Evolutionary conservation across 2,113 vertebrate species (phyloP).

Genomic region (Oreochromis tanganicae): DNA sequence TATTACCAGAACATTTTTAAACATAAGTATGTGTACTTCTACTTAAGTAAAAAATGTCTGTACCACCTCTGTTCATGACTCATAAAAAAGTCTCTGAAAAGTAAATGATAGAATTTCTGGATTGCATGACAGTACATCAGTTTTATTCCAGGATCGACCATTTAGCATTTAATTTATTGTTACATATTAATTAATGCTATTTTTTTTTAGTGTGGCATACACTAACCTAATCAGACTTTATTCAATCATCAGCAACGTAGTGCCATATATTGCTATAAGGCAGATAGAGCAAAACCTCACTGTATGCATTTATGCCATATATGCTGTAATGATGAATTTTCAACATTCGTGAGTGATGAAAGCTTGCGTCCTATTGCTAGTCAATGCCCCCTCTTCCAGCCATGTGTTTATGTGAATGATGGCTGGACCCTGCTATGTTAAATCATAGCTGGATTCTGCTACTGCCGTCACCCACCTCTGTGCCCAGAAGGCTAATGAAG

Average conservation of each 20-base stretch:
- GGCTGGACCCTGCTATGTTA: conserved; percentile 9
- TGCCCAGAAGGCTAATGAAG: conserved; percentile 33
- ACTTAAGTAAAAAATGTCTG: too few species aligned
- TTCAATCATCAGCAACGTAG: neutral
- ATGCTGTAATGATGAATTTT: conserved; percentile 19
- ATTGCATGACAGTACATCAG: neutral
- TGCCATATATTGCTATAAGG: neutral
- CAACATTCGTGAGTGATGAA: neutral
- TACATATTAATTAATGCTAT: neutral
- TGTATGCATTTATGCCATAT: neutral
- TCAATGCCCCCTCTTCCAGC: neutral
- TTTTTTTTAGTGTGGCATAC: neutral
- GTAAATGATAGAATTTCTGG: neutral
- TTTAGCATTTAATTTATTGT: neutral
- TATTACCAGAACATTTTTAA: too few species aligned
- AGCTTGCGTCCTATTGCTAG: neutral
- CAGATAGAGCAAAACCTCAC: neutral
- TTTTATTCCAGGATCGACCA: neutral
- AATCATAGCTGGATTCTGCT: conserved; percentile 38
- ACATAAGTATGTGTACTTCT: too few species aligned
- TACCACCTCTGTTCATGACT: too few species aligned
- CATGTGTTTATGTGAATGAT: conserved; percentile 22
- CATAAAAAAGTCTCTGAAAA: too few species aligned
- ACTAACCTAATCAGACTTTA: neutral
- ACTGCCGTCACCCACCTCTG: neutral